Base-by-base conservation (phyloP, 2,888 invertebrate genomes). In the Orchesella flavescens region DNA sequence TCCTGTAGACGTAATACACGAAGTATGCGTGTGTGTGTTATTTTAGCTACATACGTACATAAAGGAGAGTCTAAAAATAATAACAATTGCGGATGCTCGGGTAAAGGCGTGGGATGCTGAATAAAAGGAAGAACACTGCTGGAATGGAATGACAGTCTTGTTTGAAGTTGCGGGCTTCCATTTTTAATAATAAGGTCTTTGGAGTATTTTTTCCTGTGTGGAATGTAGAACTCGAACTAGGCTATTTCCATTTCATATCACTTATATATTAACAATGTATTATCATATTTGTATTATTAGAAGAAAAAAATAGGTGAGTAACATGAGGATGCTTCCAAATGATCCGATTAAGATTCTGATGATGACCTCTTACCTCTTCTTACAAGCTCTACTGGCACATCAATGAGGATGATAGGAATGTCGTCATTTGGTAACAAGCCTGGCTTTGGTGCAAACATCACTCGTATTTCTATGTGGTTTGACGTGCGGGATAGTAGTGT, bases 261-360 rank as follows among this genome's bases (percentile, higher is more conserved):
- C 23, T 55, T 49, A 44, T 61, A 74, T 63, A 61, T 61, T 55
- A 53, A 34, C 17, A 12, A 3, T 59, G 12, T 59, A 74, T 73
- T 72, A 9, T 46, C 24, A 34, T 34, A 13, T 44, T 3, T 44
- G n/a, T 72, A 44, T 21, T 69, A 49, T 23, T 13, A 77, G 55
- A 57, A 7, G 24, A 44, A 43, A 24, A 1, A 44, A 17, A 24
- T 66, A 9, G 34, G 57, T 5, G 15, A 65, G 19, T n/a, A 17
- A 24, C 65, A 76, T 57, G 75, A 68, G 43, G 34, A 53, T 66
- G 24, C 44, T 34, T 34, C 3, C 34, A 34, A 34, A 43, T 65
- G 77, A 49, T 61, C 15, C 46, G 63, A 75, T 82, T 82, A 61
- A 75, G 69, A 82, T 82, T 81, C 74, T 63, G 43, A 61, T 75